These are phyloP conservation scores for Xylota segnis DNA, from an alignment of 2,888 invertebrate genomes.

Conservation along the genomic window DNA sequence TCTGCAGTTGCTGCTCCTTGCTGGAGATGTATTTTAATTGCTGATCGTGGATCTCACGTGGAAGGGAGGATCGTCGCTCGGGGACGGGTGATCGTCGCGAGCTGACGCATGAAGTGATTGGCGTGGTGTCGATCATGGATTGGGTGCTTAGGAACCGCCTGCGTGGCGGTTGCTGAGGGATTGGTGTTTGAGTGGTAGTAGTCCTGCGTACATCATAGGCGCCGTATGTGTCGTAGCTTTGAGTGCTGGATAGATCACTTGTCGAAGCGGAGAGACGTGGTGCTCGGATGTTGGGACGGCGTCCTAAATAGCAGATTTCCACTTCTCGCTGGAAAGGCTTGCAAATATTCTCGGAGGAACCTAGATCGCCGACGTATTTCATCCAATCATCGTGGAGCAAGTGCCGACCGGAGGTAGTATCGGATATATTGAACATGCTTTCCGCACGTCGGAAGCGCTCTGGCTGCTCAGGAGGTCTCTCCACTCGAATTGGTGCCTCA, in stretches of 20 bases:
- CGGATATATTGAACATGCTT: slow-evolving; percentile 81
- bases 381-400: slow-evolving; percentile 85
- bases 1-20: slow-evolving; percentile 88
- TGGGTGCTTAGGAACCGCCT: slow-evolving; percentile 81
- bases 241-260: slow-evolving; percentile 80
- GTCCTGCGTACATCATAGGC: slow-evolving; percentile 80
- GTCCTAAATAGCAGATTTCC: slow-evolving; percentile 81
- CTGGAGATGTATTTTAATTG: slow-evolving; percentile 88
- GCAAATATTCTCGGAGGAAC: slow-evolving; percentile 83
- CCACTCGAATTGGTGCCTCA: slow-evolving; percentile 29
- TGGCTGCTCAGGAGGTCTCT: slow-evolving; percentile 42
- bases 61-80: slow-evolving; percentile 86
- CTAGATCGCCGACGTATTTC: slow-evolving; percentile 84
- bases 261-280: slow-evolving; percentile 82
- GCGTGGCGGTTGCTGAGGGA: slow-evolving; percentile 79
- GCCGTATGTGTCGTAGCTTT: slow-evolving; percentile 80
- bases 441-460: slow-evolving; percentile 80
- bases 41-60: slow-evolving; percentile 86
- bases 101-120: slow-evolving; percentile 82
- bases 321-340: slow-evolving; percentile 83
- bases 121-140: slow-evolving; percentile 83
- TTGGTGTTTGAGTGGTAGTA: slow-evolving; percentile 81
- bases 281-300: slow-evolving; percentile 81
- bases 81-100: slow-evolving; percentile 75
- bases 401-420: slow-evolving; percentile 76